Conservation (phyloP, 1,140 invertebrate species). For the Neotoxoptera formosana region DNA sequence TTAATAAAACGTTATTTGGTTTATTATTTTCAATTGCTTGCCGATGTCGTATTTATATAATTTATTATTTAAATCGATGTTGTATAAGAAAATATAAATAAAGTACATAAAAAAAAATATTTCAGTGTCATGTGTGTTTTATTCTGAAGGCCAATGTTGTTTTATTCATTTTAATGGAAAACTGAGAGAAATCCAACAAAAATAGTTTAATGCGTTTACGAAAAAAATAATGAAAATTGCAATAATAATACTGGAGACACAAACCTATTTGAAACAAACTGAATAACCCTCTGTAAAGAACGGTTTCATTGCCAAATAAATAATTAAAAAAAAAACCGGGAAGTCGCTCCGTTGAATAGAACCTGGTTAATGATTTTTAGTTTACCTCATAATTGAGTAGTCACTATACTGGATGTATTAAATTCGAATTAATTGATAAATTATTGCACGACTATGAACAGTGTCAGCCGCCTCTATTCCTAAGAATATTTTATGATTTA, state of each 20-base stretch:
- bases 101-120: too few relatives aligned
- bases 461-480: too few relatives aligned
- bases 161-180: constrained; percentile 50
- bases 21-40: too few relatives aligned
- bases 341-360: neutral
- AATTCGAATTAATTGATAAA: neutral
- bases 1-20: too few relatives aligned
- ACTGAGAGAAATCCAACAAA: constrained; percentile 47
- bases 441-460: too few relatives aligned
- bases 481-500: too few relatives aligned
- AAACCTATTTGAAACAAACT: constrained; percentile 17
- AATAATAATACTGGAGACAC: neutral
- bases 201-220: constrained; percentile 44
- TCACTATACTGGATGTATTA: neutral
- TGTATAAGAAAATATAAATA: too few relatives aligned
- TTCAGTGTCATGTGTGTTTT: neutral
- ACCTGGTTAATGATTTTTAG: neutral
- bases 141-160: constrained; percentile 25
- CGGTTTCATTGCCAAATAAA: constrained; percentile 44
- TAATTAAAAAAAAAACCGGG: neutral
- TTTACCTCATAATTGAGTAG: neutral
- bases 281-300: neutral
- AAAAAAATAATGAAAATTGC: neutral
- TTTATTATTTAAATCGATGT: too few relatives aligned
- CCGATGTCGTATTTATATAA: too few relatives aligned